phyloP scores from a whole-genome alignment of 2,113 vertebrate species.

The Tenebrosternarchus preto region DNA sequence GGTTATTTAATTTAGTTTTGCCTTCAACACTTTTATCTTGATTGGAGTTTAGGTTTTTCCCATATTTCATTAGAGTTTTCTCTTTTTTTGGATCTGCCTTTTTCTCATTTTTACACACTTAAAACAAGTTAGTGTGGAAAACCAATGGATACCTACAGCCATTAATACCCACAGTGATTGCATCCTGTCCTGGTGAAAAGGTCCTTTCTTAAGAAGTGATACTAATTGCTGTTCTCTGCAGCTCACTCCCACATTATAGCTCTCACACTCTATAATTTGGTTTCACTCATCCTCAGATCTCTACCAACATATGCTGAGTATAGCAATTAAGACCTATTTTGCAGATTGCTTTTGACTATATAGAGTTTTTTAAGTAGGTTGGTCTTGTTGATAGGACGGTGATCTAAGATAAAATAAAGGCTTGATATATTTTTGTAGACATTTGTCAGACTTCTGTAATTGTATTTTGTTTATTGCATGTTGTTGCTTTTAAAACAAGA shows the following conservation, averaged over 20 bases:
- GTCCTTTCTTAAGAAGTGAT: constrained; percentile 73
- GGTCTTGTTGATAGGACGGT: constrained; percentile 57
- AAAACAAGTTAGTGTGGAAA: constrained; percentile 26
- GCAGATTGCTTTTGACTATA: constrained; percentile 72
- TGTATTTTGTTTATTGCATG: neutral
- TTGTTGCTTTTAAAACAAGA: neutral
- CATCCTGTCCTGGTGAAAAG: constrained; percentile 66
- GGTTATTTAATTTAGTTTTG: no score
- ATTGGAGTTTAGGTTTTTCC: no score
- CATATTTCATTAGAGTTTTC: no score
- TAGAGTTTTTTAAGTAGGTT: constrained; percentile 62
- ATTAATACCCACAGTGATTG: constrained; percentile 73
- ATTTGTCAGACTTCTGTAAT: neutral
- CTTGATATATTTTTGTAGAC: neutral
- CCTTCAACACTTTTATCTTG: no score
- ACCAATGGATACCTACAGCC: constrained; percentile 63
- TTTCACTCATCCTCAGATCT: constrained; percentile 74
- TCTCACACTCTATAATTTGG: constrained; percentile 74
- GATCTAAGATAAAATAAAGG: constrained; percentile 27
- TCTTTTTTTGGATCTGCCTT: neutral
- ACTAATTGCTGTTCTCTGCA: constrained; percentile 77
- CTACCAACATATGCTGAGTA: constrained; percentile 77
- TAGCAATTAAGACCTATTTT: constrained; percentile 71
- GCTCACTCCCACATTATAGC: constrained; percentile 77
- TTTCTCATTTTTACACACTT: constrained; percentile 9